Evolutionary conservation across 2,888 invertebrate species (phyloP).

Genomic region (Chloroclysta siterata): DNA sequence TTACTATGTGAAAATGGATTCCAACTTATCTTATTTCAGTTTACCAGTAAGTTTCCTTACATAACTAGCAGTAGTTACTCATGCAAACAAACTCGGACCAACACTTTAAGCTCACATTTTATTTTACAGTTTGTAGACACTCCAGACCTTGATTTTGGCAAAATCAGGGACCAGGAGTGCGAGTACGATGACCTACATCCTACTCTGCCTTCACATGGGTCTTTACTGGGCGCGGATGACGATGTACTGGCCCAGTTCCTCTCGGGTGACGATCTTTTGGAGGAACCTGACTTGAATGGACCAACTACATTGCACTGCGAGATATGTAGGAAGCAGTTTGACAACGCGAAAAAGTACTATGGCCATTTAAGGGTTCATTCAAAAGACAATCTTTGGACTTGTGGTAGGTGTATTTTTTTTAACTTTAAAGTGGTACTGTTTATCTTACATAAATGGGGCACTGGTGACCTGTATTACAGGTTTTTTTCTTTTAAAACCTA

Average conservation of each 20-base stretch:
- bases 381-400: conserved; percentile 75
- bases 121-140: conserved; percentile 68
- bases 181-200: conserved; percentile 63
- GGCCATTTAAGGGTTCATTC: conserved; percentile 78
- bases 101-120: background rate
- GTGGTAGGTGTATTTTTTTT: conserved; percentile 64
- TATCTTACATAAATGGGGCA: too few species aligned
- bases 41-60: conserved; percentile 67
- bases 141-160: conserved; percentile 60
- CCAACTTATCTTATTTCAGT: conserved; percentile 70
- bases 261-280: conserved; percentile 71
- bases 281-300: conserved; percentile 76
- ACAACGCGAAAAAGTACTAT: conserved; percentile 78
- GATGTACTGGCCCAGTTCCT: conserved; percentile 76
- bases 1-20: conserved; percentile 57
- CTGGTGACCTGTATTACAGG: too few species aligned
- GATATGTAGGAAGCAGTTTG: conserved; percentile 76
- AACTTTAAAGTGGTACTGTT: too few species aligned
- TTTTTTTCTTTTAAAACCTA: too few species aligned
- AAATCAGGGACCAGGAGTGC: conserved; percentile 56
- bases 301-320: conserved; percentile 77
- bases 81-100: background rate
- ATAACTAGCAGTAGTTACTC: background rate
- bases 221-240: conserved; percentile 66
- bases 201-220: conserved; percentile 57